Conservation (phyloP, 2,797 vertebrate genomes). For the Parambassis ranga region DNA sequence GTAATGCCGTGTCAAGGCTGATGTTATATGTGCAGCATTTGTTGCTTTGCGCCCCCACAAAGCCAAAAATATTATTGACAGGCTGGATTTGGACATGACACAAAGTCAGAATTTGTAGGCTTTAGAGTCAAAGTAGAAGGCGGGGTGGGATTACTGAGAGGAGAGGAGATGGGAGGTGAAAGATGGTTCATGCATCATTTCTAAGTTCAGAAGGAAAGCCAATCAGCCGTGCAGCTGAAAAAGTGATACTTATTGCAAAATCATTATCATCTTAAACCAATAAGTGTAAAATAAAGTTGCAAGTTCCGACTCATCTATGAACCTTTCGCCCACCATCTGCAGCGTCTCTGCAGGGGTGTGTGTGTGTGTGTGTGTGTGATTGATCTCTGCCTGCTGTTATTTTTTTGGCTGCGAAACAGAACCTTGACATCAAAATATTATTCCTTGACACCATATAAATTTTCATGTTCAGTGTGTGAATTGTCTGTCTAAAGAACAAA, state of each 20-base stretch:
- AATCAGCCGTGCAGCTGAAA: not conserved
- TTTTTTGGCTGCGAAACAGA: slow-evolving; percentile 5
- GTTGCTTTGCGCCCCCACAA: slow-evolving; percentile 10
- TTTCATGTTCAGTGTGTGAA: slow-evolving; percentile 5
- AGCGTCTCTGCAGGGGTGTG: not conserved
- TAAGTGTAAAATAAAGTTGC: not conserved
- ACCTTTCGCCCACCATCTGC: slow-evolving; percentile 17
- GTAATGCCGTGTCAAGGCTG: not conserved
- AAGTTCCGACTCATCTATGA: not conserved
- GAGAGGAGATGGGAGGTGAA: slow-evolving; percentile 17
- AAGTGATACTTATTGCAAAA: not conserved
- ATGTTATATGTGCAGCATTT: no score
- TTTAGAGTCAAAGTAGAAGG: slow-evolving; percentile 5
- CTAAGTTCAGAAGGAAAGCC: not conserved
- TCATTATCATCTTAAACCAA: not conserved
- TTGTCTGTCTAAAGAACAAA: slow-evolving; percentile 16
- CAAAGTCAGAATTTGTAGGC: slow-evolving; percentile 13
- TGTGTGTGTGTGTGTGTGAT: not conserved
- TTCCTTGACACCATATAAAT: slow-evolving; percentile 24
- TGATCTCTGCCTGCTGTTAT: slow-evolving; percentile 44
- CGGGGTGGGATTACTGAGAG: slow-evolving; percentile 26
- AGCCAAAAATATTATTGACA: slow-evolving; percentile 3
- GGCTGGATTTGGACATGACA: slow-evolving; percentile 21
- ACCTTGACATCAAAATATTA: slow-evolving; percentile 10
- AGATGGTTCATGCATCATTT: not conserved